A percentile compares a stretch with the other conserved stretches of the same genome.
These are phyloP conservation scores for Aurelia sp. DNA, from an alignment of 30 jellyfish, hydroid and myxozoan genomes.

Conservation along the genomic window DNA sequence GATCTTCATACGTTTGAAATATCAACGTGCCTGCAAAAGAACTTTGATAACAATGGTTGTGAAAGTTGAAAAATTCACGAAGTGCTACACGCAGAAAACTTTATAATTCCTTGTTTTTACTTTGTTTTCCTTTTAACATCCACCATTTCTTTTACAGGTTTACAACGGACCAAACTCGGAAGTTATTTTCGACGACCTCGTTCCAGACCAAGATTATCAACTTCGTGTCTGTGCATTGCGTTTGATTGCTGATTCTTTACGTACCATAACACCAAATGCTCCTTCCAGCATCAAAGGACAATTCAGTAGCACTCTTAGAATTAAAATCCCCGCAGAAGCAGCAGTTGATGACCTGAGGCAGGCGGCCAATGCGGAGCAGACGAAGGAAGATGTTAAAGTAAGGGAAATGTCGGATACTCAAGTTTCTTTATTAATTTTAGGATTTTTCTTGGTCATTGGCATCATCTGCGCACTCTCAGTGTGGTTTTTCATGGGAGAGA, in stretches of 20 bases:
- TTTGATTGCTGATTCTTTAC: constrained; percentile 51
- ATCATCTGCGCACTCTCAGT: constrained; percentile 64
- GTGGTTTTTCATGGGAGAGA: constrained; percentile 75
- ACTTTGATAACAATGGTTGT: too few relatives aligned
- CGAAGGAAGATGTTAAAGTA: constrained; percentile 26
- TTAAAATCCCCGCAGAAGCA: constrained; percentile 66
- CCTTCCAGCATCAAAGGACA: constrained; percentile 90
- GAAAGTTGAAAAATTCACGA: too few relatives aligned
- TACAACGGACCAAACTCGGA: constrained; percentile 76
- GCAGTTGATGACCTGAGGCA: constrained; percentile 46
- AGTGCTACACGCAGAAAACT: too few relatives aligned
- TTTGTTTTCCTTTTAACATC: not conserved
- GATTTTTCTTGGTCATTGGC: constrained; percentile 78
- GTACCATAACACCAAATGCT: constrained; percentile 45
- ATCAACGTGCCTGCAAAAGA: too few relatives aligned
- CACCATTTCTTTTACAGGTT: constrained; percentile 53
- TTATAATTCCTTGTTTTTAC: not conserved
- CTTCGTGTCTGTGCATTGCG: constrained; percentile 91
- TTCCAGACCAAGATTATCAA: constrained; percentile 76
- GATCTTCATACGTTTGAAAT: too few relatives aligned
- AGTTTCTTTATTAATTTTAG: constrained; percentile 81
- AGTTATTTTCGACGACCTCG: constrained; percentile 35
- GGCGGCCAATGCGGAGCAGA: constrained; percentile 18
- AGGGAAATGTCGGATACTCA: constrained; percentile 83
- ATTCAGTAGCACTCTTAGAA: constrained; percentile 58